A percentile compares a stretch with the other conserved stretches of the same genome.
These are phyloP conservation scores for Mirza zaza DNA, from an alignment of 2,113 vertebrate genomes.

Conservation along the genomic window DNA sequence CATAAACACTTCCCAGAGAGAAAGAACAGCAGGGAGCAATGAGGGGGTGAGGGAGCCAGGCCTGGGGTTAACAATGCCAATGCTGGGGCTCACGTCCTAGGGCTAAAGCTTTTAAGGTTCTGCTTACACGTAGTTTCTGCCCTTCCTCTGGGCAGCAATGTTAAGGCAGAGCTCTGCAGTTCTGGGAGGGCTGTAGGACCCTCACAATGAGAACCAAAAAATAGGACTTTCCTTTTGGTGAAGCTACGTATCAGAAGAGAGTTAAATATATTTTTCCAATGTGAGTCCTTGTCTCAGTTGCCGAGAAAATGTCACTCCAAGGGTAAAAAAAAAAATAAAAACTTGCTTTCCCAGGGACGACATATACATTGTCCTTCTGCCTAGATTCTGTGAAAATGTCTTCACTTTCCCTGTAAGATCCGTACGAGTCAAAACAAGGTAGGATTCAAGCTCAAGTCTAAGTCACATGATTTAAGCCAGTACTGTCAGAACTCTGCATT, in stretches of 20 bases:
- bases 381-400: neutral
- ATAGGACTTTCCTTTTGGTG: neutral
- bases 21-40: neutral
- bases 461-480: neutral
- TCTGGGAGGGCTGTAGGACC: neutral
- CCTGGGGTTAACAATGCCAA: neutral
- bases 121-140: neutral
- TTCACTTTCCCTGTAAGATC: neutral
- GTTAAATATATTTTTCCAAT: neutral
- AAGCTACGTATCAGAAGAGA: neutral
- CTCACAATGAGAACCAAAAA: neutral
- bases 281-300: neutral
- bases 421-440: neutral
- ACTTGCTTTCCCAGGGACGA: neutral
- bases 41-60: neutral
- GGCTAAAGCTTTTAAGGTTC: neutral
- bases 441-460: neutral
- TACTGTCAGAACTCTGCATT: neutral
- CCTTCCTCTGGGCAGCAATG: neutral
- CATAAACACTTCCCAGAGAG: neutral
- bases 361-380: neutral
- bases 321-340: neutral
- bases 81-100: rapidly evolving
- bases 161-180: neutral
- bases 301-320: neutral